Conservation (phyloP, 2,797 vertebrate species). For the Urosaurus nigricauda region DNA sequence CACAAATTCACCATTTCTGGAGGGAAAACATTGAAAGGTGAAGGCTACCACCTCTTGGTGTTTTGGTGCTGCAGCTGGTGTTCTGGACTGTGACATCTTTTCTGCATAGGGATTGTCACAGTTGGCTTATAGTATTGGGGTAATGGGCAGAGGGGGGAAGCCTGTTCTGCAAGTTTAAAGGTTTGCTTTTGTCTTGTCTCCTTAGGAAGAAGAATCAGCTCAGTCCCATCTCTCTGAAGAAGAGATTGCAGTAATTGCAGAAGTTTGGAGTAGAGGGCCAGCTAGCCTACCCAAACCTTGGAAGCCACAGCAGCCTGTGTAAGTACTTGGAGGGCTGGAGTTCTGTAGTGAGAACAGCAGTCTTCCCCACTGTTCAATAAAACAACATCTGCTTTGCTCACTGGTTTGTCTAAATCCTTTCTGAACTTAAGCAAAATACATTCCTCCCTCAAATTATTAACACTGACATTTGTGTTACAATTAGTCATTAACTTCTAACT, state of each 20-base stretch:
- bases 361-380: background rate
- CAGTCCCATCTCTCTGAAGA: conserved; percentile 81
- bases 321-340: conserved; percentile 66
- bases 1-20: background rate
- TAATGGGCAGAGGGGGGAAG: background rate
- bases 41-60: background rate
- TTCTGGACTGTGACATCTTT: background rate
- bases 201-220: conserved; percentile 75
- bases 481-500: too few species aligned
- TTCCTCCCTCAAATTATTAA: too few species aligned
- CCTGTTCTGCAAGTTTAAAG: background rate
- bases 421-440: too few species aligned
- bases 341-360: background rate
- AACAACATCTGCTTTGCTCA: background rate
- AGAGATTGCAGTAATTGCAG: conserved; percentile 83
- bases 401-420: background rate
- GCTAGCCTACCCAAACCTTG: conserved; percentile 46
- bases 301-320: conserved; percentile 86
- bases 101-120: too few species aligned
- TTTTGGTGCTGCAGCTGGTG: background rate
- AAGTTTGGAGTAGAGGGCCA: conserved; percentile 80
- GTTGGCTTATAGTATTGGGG: background rate
- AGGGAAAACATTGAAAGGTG: background rate
- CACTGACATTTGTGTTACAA: too few species aligned
- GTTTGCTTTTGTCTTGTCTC: background rate